phyloP scores from a whole-genome alignment of 2,888 invertebrate genomes.

The Sipha maydis region DNA sequence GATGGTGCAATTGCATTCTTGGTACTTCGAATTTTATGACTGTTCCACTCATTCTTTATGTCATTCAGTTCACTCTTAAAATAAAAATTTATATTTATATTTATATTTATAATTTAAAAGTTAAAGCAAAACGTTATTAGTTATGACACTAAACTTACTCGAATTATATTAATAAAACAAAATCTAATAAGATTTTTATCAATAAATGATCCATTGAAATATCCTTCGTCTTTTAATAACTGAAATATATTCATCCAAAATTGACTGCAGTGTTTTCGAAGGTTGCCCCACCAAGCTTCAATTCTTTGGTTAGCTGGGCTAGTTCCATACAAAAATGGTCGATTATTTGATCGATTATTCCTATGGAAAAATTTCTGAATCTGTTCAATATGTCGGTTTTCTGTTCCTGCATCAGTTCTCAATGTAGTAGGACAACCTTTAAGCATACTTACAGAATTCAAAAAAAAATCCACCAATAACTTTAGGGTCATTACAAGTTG shows the following conservation, averaged over 20 bases:
- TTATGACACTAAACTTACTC: no score
- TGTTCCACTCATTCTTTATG: slow-evolving; percentile 1
- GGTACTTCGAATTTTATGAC: slow-evolving; percentile 26
- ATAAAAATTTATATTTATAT: slow-evolving; percentile 6
- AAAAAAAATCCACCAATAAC: slow-evolving; percentile 17
- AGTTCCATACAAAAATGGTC: no score
- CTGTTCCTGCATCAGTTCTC: slow-evolving; percentile 14
- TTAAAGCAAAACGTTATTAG: no score
- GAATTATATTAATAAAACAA: slow-evolving; percentile 17
- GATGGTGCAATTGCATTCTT: no score
- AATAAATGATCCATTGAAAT: slow-evolving; percentile 17
- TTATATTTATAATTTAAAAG: no score
- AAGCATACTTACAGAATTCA: not conserved
- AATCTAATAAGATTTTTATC: slow-evolving; percentile 20
- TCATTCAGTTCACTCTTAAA: slow-evolving; percentile 24
- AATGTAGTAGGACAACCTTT: slow-evolving; percentile 4
- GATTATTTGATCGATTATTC: no score
- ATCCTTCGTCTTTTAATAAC: no score
- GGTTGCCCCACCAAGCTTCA: no score
- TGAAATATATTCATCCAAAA: no score
- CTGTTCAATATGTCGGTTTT: slow-evolving; percentile 15
- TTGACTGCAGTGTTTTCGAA: no score
- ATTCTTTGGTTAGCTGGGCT: no score
- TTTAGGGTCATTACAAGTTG: no score
- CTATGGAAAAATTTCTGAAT: slow-evolving; percentile 19